phyloP scores from a whole-genome alignment of 2,113 vertebrate genomes.

The Gnathonemus longibarbis region DNA sequence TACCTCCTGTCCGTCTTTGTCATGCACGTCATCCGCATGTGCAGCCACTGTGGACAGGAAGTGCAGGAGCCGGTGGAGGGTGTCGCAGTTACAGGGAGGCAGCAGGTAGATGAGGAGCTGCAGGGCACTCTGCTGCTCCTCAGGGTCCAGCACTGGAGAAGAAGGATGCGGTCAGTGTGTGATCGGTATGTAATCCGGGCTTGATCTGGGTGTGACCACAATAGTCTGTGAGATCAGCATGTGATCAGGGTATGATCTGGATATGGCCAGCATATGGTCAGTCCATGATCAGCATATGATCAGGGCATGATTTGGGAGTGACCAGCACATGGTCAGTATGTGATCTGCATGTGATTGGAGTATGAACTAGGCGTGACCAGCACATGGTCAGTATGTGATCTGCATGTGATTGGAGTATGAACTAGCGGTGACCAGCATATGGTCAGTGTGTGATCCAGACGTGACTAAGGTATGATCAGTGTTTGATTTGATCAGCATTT shows the following conservation, averaged over 20 bases:
- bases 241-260: background rate
- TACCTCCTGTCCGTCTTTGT: conserved; percentile 77
- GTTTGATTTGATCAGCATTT: background rate
- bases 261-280: background rate
- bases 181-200: background rate
- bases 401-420: background rate
- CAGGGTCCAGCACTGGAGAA: conserved; percentile 76
- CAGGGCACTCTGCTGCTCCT: conserved; percentile 72
- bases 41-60: conserved; percentile 84
- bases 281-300: background rate
- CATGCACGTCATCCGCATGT: conserved; percentile 72
- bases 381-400: background rate
- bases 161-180: background rate
- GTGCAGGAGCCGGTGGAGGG: conserved; percentile 82
- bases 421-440: background rate
- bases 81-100: conserved; percentile 93
- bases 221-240: background rate
- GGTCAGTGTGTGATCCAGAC: background rate
- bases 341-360: background rate
- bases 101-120: conserved; percentile 91
- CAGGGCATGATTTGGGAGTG: background rate
- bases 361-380: background rate
- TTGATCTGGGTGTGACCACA: background rate
- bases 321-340: background rate
- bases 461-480: background rate